phyloP scores from a whole-genome alignment of 2,888 invertebrate genomes.

The Drosophila meridiana region DNA sequence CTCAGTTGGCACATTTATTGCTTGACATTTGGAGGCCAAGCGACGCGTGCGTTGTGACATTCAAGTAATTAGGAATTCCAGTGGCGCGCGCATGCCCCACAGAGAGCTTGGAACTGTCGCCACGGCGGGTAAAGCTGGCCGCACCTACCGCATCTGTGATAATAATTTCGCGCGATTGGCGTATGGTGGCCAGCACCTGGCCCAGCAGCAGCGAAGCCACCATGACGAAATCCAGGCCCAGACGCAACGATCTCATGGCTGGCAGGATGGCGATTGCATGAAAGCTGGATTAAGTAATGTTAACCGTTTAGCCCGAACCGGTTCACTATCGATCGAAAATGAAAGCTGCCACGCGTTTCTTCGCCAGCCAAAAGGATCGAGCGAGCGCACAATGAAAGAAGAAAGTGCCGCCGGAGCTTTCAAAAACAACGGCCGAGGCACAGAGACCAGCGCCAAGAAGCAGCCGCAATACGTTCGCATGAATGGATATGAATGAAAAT shows the following conservation, averaged over 20 bases:
- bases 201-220: slow-evolving; percentile 52
- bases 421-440: slow-evolving; percentile 53
- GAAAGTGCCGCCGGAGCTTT: slow-evolving; percentile 58
- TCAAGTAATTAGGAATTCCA: slow-evolving; percentile 70
- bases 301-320: slow-evolving; percentile 66
- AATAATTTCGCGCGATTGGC: slow-evolving; percentile 82
- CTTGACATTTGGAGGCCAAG: slow-evolving; percentile 77
- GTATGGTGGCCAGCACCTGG: slow-evolving; percentile 61
- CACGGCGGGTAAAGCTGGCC: slow-evolving; percentile 24
- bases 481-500: slow-evolving; percentile 75
- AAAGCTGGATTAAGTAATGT: slow-evolving; percentile 67
- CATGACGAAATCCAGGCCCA: slow-evolving; percentile 60
- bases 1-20: slow-evolving; percentile 68
- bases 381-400: slow-evolving; percentile 39
- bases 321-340: slow-evolving; percentile 71
- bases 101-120: slow-evolving; percentile 24
- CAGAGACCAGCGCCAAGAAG: slow-evolving; percentile 34
- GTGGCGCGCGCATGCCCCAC: slow-evolving; percentile 32
- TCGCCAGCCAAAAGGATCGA: slow-evolving; percentile 64
- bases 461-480: slow-evolving; percentile 42
- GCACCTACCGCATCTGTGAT: slow-evolving; percentile 84
- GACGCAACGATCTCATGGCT: slow-evolving; percentile 63
- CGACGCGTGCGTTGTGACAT: slow-evolving; percentile 78
- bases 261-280: slow-evolving; percentile 65
- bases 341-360: slow-evolving; percentile 57